Percentiles rank a stretch among this genome's conserved stretches.
Conservation (phyloP, 2,888 invertebrate species). For the Ceramica pisi region DNA sequence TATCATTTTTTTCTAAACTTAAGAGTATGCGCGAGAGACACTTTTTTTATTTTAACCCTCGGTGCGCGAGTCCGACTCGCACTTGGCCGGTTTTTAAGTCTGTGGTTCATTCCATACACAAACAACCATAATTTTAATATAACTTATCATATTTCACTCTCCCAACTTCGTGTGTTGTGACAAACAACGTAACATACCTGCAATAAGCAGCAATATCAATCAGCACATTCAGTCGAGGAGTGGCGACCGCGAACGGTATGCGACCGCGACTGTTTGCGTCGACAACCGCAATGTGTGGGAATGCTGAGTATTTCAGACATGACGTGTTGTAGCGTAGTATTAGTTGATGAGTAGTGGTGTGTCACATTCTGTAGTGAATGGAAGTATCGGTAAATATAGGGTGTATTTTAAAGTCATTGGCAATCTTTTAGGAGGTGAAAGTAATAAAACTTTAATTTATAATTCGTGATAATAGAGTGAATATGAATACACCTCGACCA, state of each 20-base stretch:
- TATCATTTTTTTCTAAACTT: too few species aligned
- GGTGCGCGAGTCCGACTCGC: too few species aligned
- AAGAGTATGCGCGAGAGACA: too few species aligned
- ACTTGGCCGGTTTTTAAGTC: neutral
- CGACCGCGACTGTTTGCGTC: constrained; percentile 45
- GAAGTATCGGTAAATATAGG: neutral
- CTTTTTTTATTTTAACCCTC: too few species aligned
- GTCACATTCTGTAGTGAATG: neutral
- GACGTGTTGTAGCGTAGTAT: neutral
- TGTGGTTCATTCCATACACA: neutral
- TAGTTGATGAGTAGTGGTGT: neutral
- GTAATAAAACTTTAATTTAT: too few species aligned
- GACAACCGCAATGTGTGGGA: constrained; percentile 44
- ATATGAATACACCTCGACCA: too few species aligned
- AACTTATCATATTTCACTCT: too few species aligned
- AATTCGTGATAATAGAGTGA: too few species aligned
- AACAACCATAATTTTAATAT: neutral
- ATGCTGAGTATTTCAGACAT: constrained; percentile 51
- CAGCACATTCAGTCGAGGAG: constrained; percentile 28
- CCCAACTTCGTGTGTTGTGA: neutral
- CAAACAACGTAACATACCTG: neutral
- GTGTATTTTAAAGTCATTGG: too few species aligned
- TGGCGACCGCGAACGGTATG: constrained; percentile 53
- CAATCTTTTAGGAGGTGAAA: too few species aligned
- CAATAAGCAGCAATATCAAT: constrained; percentile 39